Evolutionary conservation across 2,888 invertebrate species (phyloP), one percentile per base, ranked within the genome.

Genomic region (Cyaniris semiargus): DNA sequence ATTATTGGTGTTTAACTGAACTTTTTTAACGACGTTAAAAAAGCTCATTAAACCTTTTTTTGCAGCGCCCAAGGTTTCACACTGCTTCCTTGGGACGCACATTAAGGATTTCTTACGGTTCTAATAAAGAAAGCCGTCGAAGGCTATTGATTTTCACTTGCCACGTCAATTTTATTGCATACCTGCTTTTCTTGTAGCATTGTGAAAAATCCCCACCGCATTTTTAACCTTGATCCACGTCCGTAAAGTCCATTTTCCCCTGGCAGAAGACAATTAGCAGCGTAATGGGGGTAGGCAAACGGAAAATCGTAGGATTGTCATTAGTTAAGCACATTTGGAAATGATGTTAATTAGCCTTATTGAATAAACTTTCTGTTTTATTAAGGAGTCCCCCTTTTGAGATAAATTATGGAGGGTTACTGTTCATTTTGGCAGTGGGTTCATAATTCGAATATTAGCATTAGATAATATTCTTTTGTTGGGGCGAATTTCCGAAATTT

Each of bases 121-220:
- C 78, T 79, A 78, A 82, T 83, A 81, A 83, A 81, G 82, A 79
- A 82, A 81, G 81, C 81, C 81, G 82, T 82, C 81, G 81, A 83
- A 81, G 81, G 79, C 84, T 83, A 84, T 86, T 85, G 86, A 86
- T 86, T 86, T 85, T 84, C 83, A 83, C 84, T 84, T 82, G 81
- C 81, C 82, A 82, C 70, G 75, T 77, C 80, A 77, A 78, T 82
- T 81, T 81, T 80, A 82, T 82, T 82, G 79, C 82, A 81, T 79
- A 78, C 80, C 81, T 78, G 75, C 78, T 78, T 78, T 78, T 77
- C 71, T 44, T 74, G 44, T 34, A 38, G 31, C 18, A 66, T 66
- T 27, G 38, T 38, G 31, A 70, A 70, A 34, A 71, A 71, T 38
- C 27, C 1, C 66, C 31, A 38, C n/a, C 38, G 71, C 8, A 71